Base-by-base conservation (phyloP, 2,888 invertebrate species). In the Coleophora deauratella region DNA sequence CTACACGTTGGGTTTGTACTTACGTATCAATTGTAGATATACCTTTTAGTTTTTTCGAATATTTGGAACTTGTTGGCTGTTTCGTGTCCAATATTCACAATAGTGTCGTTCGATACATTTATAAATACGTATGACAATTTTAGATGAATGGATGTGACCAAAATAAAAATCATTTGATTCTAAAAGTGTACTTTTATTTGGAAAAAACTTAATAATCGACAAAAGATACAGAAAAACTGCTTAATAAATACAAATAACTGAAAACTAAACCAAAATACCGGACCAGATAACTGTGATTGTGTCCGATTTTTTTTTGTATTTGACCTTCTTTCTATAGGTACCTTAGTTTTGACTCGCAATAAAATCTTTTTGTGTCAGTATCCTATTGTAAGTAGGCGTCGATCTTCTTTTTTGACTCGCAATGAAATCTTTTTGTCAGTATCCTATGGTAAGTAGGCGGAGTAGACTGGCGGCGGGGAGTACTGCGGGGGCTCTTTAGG, bases 391-490 rank as follows among this genome's bases (percentile, higher is more conserved):
- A n/a, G n/a, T n/a, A n/a, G n/a, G n/a, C n/a, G n/a, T n/a, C n/a
- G n/a, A n/a, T n/a, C n/a, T n/a, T n/a, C n/a, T n/a, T n/a, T n/a
- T n/a, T n/a, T n/a, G n/a, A n/a, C n/a, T n/a, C n/a, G n/a, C n/a
- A n/a, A n/a, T n/a, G n/a, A n/a, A n/a, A n/a, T n/a, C n/a, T n/a
- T n/a, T n/a, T n/a, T n/a, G n/a, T n/a, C n/a, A n/a, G n/a, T n/a
- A n/a, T n/a, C n/a, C 54, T 66, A 84, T 2, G 82, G 85, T 44
- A 85, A 60, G 43, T 73, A 84, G 8, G 72, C 63, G 3, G 66
- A 67, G 45, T 84, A 85, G 1, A 75, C 73, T 0, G 84, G 82
- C 1, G 85, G 84, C 0, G 84, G 82, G 0, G 78, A 75, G 43
- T 84, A 82, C 32, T 76, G 72, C 0, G 81, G 79, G 0, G 77